A percentile compares a stretch with the other conserved stretches of the same genome.
phyloP scores from a whole-genome alignment of 2,113 vertebrate species.

The Hippopotamus amphibius region DNA sequence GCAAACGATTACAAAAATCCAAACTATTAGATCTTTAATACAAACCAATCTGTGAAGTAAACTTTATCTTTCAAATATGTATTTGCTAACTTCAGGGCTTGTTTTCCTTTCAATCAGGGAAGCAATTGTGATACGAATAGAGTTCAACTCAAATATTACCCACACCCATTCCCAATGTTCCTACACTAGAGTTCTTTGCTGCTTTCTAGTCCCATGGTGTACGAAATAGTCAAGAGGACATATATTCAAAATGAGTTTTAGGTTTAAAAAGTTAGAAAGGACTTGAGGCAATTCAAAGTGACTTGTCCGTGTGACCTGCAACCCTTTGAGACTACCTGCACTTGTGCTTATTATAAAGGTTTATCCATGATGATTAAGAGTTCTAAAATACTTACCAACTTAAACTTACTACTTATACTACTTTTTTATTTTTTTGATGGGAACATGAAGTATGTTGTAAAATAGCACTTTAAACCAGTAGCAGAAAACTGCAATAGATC shows the following conservation, averaged over 20 bases:
- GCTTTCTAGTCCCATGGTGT: constrained; percentile 79
- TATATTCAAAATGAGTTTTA: constrained; percentile 81
- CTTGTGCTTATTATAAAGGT: constrained; percentile 82
- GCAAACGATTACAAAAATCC: constrained; percentile 76
- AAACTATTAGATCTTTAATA: constrained; percentile 81
- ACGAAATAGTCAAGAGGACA: constrained; percentile 74
- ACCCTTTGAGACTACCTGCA: constrained; percentile 82
- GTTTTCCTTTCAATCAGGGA: constrained; percentile 39
- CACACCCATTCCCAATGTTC: constrained; percentile 81
- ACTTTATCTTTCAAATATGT: constrained; percentile 80
- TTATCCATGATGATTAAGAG: constrained; percentile 78
- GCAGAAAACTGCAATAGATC: constrained; percentile 89
- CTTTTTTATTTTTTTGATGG: constrained; percentile 85
- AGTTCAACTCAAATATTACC: constrained; percentile 84
- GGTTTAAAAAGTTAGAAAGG: constrained; percentile 74
- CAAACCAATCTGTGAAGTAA: constrained; percentile 82
- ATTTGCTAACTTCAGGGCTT: constrained; percentile 64
- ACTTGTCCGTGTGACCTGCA: constrained; percentile 79
- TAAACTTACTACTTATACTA: constrained; percentile 90
- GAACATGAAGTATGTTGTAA: constrained; percentile 88
- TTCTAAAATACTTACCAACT: constrained; percentile 92
- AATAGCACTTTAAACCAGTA: constrained; percentile 88
- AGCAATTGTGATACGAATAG: constrained; percentile 79
- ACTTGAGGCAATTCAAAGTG: constrained; percentile 81
- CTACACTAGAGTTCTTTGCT: constrained; percentile 79